Base-by-base conservation (phyloP, 2,888 invertebrate genomes). In the Cremastobaeus sp. region DNA sequence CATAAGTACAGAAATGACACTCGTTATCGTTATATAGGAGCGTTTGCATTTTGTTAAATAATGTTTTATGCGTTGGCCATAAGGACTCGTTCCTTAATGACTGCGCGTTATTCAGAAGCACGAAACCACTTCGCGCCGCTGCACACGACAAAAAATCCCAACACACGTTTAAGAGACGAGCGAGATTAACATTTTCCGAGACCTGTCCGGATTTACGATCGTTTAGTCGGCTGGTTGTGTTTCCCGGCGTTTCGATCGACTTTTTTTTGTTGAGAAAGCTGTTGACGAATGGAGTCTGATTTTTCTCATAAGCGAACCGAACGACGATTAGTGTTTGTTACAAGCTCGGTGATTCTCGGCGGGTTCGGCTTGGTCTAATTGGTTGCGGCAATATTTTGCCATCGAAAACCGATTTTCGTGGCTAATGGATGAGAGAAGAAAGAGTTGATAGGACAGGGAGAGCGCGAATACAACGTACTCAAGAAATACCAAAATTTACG, bases 1-100 rank as follows among this genome's bases (percentile, higher is more conserved):
- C 50, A 52, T 85, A 85, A 84, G 86, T 86, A 86, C 83, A 80
- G 82, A 83, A 85, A 86, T 84, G 83, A 81, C 78, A 82, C 83
- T 85, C 85, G 83, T 86, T 85, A 86, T 81, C 82, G 84, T 83
- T 80, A 81, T 77, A 77, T 77, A 79, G 76, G 70, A 77, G 78
- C 78, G 78, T 77, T 81, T 79, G 80, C 81, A 80, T 80, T 82
- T 79, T 81, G 74, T 79, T 79, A 76, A 71, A 71, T 70, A 74
- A 76, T 66, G 52, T 76, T 70, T 71, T 68, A 68, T 35, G 71
- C 70, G 62, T 64, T 48, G 64, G 50, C 37, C 45, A 47, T 60
- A 43, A 73, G 60, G 47, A 50, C 28, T 47, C 47, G 30, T 54
- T 69, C 55, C 52, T 60, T 74, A 74, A 74, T 74, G 69, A 65